A percentile compares a stretch with the other conserved stretches of the same genome.
Evolutionary conservation across 2,113 vertebrate genomes (phyloP).

Genomic region (Peucedramus taeniatus): DNA sequence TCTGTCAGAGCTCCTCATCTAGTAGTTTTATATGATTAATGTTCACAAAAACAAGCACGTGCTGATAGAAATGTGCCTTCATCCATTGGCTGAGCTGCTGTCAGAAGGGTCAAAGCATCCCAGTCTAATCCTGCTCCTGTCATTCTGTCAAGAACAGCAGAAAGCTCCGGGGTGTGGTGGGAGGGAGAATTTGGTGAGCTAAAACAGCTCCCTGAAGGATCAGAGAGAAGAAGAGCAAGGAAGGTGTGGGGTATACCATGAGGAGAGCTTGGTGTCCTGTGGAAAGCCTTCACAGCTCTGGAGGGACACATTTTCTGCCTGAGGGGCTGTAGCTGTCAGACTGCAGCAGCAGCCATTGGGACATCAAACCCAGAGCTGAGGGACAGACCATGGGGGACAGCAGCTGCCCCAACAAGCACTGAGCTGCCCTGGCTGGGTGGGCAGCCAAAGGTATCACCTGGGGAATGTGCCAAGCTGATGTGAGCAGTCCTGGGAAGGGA

Average conservation of each 20-base stretch:
- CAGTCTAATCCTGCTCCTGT: background rate
- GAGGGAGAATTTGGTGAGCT: background rate
- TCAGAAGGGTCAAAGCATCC: background rate
- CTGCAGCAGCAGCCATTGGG: background rate
- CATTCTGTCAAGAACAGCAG: background rate
- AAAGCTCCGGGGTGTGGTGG: background rate
- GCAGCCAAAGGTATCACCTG: background rate
- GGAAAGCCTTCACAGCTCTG: background rate
- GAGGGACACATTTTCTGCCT: background rate
- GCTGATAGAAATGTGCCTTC: background rate
- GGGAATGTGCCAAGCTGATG: background rate
- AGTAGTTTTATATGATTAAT: background rate
- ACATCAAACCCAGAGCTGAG: background rate
- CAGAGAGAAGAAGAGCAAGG: background rate
- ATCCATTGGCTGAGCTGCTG: background rate
- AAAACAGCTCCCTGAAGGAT: background rate
- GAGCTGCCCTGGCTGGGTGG: background rate
- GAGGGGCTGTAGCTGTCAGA: background rate
- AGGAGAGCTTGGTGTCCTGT: background rate
- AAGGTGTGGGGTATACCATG: background rate
- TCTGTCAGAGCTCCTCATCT: background rate
- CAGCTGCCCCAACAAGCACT: background rate
- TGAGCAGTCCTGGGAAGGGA: background rate
- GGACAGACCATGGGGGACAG: background rate
- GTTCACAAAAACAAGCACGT: background rate